Base-by-base conservation (phyloP, 2,113 vertebrate genomes). In the Antigone vipio region DNA sequence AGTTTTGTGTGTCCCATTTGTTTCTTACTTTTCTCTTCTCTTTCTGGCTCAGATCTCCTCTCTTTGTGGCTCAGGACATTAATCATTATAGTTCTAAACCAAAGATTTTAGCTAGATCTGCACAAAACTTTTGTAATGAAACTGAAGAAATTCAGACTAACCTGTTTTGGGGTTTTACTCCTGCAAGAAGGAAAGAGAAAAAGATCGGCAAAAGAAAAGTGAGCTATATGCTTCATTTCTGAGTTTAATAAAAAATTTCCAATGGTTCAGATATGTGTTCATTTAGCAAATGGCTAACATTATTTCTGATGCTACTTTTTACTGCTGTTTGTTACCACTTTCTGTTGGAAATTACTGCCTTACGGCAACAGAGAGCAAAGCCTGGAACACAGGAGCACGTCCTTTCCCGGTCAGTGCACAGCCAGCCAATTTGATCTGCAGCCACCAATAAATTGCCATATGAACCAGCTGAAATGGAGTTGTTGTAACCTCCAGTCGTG, bases 101-200 rank as follows among this genome's bases (percentile, higher is more conserved):
- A 91, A 94, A 89, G 64, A 92, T 91, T 97, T 97, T 85, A 93
- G 95, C 94, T 97, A 89, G 49, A 93, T 87, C 83, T 85, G 92
- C 92, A 93, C 83, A 95, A 96, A 94, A 92, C 75, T 97, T 94
- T 49, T 93, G n/a, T 74, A 92, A 84, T 92, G 75, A 95, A 93
- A 94, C 49, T 73, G 74, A 90, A 89, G 69, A 92, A 95, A 89
- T 85, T 89, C 83, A 82, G 66, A 78, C 64, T 78, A 92, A 79
- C n/a, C 20, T 76, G 52, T 81, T 91, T 91, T 50, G 44, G 53
- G 30, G 9, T 60, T 94, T 93, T 87, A 60, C 5, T 91, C 30
- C 45, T 87, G 29, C 60, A 77, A 92, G 66, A 15, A 89, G 62
- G 12, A 82, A 73, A 67, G 29, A 79, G 29, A 90, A 95, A 69